Evolutionary conservation across 2,888 invertebrate species (phyloP).

Genomic region (Chaetogeoica ovagalla): DNA sequence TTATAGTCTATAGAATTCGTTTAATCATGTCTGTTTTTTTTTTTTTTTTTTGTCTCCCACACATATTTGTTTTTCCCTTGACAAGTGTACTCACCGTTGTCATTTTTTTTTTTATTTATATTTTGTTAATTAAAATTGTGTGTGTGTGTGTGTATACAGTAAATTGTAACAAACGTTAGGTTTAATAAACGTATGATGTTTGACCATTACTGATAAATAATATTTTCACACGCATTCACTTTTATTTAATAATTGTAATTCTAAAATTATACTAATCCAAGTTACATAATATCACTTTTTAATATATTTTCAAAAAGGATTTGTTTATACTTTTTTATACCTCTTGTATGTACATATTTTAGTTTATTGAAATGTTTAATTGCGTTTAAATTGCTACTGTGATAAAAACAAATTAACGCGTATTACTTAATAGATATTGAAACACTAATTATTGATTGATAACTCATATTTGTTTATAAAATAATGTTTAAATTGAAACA

Average conservation of each 20-base stretch:
- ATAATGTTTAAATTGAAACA: background rate
- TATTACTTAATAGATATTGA: background rate
- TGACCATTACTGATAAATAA: background rate
- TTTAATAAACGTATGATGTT: background rate
- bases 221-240: background rate
- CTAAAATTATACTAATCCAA: background rate
- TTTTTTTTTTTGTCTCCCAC: too few species aligned
- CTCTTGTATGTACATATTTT: background rate
- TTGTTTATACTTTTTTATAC: background rate
- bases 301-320: too few species aligned
- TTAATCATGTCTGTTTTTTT: background rate
- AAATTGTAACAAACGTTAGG: background rate
- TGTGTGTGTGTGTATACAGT: background rate
- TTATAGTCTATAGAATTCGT: too few species aligned
- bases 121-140: background rate
- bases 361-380: background rate
- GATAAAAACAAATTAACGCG: background rate
- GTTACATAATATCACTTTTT: background rate
- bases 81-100: background rate
- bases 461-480: background rate
- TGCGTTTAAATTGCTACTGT: background rate
- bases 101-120: background rate
- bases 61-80: background rate
- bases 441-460: background rate
- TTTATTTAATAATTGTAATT: background rate